Conservation (phyloP, 2,888 invertebrate genomes). For the Notodonta dromedarius region DNA sequence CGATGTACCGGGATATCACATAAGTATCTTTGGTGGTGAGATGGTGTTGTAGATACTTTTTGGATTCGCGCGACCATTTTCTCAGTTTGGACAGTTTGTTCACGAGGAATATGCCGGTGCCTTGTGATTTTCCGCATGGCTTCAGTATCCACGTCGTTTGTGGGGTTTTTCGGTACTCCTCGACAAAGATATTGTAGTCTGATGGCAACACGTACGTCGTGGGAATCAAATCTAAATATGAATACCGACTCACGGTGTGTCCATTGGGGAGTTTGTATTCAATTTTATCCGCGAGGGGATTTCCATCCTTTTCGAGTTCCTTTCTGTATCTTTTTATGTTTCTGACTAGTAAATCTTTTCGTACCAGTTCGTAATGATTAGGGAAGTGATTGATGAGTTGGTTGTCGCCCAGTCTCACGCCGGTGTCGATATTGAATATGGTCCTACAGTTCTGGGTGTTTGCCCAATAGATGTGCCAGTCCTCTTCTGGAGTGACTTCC, state of each 20-base stretch:
- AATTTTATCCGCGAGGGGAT: slow-evolving; percentile 90
- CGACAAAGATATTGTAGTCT: slow-evolving; percentile 98
- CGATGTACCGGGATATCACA: slow-evolving; percentile 97
- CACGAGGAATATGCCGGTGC: slow-evolving; percentile 96
- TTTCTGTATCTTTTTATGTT: slow-evolving; percentile 97
- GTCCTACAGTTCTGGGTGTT: slow-evolving; percentile 93
- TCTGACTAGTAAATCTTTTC: slow-evolving; percentile 97
- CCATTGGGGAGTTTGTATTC: slow-evolving; percentile 79
- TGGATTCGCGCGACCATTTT: slow-evolving; percentile 93
- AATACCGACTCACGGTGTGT: slow-evolving; percentile 87
- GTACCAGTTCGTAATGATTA: slow-evolving; percentile 96
- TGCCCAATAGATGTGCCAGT: slow-evolving; percentile 98
- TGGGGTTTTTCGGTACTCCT: slow-evolving; percentile 96
- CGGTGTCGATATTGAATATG: slow-evolving; percentile 86
- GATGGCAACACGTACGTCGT: slow-evolving; percentile 97
- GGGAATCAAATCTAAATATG: slow-evolving; percentile 95
- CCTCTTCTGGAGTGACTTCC: slow-evolving; percentile 92
- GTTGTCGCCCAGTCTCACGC: slow-evolving; percentile 86
- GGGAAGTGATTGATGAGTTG: slow-evolving; percentile 98
- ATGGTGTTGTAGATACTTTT: slow-evolving; percentile 92
- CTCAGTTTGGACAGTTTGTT: slow-evolving; percentile 97
- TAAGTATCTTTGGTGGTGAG: slow-evolving; percentile 92
- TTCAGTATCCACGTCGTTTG: slow-evolving; percentile 98
- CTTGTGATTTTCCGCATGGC: slow-evolving; percentile 96
- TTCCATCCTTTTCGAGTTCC: slow-evolving; percentile 95